These are phyloP conservation scores for Oplegnathus fasciatus DNA, from an alignment of 2,113 vertebrate species.

Conservation along the genomic window DNA sequence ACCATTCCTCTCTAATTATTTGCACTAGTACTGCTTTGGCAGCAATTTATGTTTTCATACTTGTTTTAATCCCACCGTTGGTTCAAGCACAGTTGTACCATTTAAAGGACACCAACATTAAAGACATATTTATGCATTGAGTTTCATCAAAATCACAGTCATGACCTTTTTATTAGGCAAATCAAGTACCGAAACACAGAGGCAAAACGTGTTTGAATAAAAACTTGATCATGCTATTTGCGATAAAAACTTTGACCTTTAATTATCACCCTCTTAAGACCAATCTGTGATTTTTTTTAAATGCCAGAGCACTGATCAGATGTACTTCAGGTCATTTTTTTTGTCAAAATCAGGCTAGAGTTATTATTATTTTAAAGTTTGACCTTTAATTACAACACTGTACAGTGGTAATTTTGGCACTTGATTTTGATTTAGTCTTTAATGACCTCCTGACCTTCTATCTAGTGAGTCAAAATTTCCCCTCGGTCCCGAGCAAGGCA, in stretches of 20 bases:
- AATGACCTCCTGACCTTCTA: too few relatives aligned
- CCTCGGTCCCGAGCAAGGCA: not conserved
- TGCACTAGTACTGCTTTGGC: not conserved
- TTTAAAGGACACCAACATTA: not conserved
- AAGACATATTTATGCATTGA: not conserved
- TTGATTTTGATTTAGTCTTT: not conserved
- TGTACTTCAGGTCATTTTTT: too few relatives aligned
- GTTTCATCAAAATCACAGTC: not conserved
- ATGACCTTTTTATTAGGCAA: not conserved
- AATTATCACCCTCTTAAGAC: not conserved
- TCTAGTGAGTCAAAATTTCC: not conserved
- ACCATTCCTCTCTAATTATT: slow-evolving; percentile 30
- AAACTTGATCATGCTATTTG: not conserved
- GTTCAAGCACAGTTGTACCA: not conserved
- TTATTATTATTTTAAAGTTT: too few relatives aligned
- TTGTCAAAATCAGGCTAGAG: not conserved
- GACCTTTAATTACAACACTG: not conserved
- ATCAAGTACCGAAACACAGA: not conserved
- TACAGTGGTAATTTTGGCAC: not conserved
- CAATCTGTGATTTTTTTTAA: not conserved
- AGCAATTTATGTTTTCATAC: not conserved
- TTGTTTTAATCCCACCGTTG: not conserved
- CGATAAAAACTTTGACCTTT: not conserved
- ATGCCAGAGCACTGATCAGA: not conserved
- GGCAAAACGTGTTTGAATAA: not conserved